Evolutionary conservation across 2,888 invertebrate genomes (phyloP), one percentile per base, ranked within the genome.

Genomic region (Pemphredon lugubris): DNA sequence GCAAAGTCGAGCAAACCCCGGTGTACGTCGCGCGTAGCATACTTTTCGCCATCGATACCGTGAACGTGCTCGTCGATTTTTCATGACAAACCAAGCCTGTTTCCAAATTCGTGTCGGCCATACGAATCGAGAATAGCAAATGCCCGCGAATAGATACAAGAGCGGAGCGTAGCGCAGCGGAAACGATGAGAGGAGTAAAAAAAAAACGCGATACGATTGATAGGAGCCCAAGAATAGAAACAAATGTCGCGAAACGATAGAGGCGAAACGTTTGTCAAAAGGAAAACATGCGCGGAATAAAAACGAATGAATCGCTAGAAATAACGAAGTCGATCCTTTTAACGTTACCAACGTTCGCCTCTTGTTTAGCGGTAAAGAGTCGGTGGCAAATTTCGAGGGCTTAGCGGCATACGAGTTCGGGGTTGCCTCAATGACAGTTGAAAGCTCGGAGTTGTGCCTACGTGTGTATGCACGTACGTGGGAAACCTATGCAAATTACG

Each of bases 401-500:
- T 86, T 83, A 84, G 58, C 72, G 66, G 65, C 59, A 77, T 75
- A 60, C 75, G 57, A n/a, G 57, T 69, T 76, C 54, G 66, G 44
- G 73, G 55, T 63, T 67, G 73, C 67, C 69, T 70, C 73, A 72
- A 78, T 71, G 74, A 77, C 76, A 82, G 72, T 63, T 23, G 51
- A n/a, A 30, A 2, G 26, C 4, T 23, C 21, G 57, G 54, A 37
- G 57, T 40, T 64, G 50, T 55, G 42, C 60, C 65, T 73, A 76
- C 59, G 70, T 57, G 44, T 64, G 50, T 55, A 44, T 63, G 67
- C 72, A 72, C 57, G 68, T 76, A 75, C 73, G 68, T 72, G 73
- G 69, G 77, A 79, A 82, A 84, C 81, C 84, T 85, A 87, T 86
- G 86, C 86, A 87, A 87, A 87, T 87, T 83, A 81, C 79, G 72